Evolutionary conservation across 2,113 vertebrate species (phyloP), one percentile per base, ranked within the genome.

Genomic region (Solea senegalensis): DNA sequence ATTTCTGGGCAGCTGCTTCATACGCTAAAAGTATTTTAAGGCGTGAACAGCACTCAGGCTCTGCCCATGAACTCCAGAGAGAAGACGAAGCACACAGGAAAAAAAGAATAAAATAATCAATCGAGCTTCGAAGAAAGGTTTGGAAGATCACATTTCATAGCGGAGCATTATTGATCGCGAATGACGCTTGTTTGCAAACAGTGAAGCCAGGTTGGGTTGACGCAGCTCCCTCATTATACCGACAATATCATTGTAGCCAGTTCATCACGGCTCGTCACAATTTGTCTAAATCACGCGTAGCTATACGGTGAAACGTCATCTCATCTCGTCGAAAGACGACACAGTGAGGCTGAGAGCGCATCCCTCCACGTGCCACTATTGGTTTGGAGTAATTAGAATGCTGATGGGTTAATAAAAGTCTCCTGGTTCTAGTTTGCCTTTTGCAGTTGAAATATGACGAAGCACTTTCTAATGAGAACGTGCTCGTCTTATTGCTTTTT

Each of bases 121-220:
- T 80, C 3, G 46, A 58, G 39, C 65, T 60, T 58, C 27, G 57
- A 84, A 74, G 76, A 81, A 71, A 76, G 69, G 50, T 78, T 45
- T n/a, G 10, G 61, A 63, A 77, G 80, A 85, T 89, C 81, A 62
- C 65, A 65, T 87, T 83, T 84, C 76, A 72, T 60, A 65, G 68
- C 60, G 39, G 54, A 28, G 63, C 74, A 59, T 21, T 86, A 88
- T 86, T 87, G 82, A 90, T 89, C 76, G 80, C 78, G 68, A 88
- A 62, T 80, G 79, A 83, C 74, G 83, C 80, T 62, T 86, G 83
- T 90, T 88, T 89, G 86, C 84, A 85, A 90, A 90, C 85, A 90
- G 72, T 77, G 63, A 74, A 85, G 46, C 16, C 52, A 21, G 62
- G 48, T 68, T 28, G 74, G 77, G 71, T 81, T 74, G 74, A 71